These are phyloP conservation scores for Leptarthrus brevirostris DNA, from an alignment of 2,888 invertebrate genomes.

Conservation along the genomic window DNA sequence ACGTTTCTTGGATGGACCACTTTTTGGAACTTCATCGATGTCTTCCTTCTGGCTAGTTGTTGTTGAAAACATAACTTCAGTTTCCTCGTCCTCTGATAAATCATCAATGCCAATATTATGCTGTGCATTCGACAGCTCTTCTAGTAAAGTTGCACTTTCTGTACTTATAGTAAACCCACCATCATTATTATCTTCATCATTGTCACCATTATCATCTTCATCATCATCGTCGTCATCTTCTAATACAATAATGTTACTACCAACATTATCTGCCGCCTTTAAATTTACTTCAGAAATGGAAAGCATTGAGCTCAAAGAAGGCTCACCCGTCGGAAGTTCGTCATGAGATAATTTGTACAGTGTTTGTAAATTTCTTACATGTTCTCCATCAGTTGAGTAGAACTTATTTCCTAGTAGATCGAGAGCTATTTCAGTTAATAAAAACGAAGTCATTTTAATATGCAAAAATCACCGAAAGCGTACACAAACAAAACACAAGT, in stretches of 20 bases:
- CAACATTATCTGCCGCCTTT: slow-evolving; percentile 12
- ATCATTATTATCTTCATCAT: too few relatives aligned
- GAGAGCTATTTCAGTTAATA: slow-evolving; percentile 33
- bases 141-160: too few relatives aligned
- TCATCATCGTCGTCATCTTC: slow-evolving; percentile 17
- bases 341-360: slow-evolving; percentile 9
- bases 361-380: slow-evolving; percentile 1
- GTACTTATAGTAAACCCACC: too few relatives aligned
- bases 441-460: slow-evolving; percentile 13
- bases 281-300: slow-evolving; percentile 14
- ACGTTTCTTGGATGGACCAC: background rate
- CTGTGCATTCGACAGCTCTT: too few relatives aligned
- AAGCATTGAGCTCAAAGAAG: background rate
- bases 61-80: background rate
- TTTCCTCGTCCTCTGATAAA: background rate
- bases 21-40: background rate
- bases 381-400: background rate
- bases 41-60: background rate
- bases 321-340: background rate
- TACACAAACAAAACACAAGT: too few relatives aligned
- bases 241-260: background rate
- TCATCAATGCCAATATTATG: too few relatives aligned
- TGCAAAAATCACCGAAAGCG: too few relatives aligned
- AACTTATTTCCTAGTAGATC: slow-evolving; percentile 34
- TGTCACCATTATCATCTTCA: too few relatives aligned